phyloP scores from a whole-genome alignment of 2,113 vertebrate species.

The Siniperca chuatsi region DNA sequence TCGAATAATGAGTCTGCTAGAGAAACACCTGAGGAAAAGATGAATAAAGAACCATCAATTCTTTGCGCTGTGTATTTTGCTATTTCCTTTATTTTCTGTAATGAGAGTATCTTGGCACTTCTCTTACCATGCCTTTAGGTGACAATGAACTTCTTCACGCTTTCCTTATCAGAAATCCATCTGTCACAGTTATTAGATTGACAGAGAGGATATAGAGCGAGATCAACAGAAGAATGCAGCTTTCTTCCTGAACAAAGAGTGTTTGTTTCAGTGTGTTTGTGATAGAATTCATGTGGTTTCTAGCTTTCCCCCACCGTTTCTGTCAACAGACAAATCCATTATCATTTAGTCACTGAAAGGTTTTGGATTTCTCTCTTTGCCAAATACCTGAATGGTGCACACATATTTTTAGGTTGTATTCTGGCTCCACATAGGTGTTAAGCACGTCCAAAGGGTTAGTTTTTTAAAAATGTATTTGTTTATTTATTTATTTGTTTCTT shows the following conservation, averaged over 20 bases:
- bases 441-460: background rate
- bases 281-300: background rate
- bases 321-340: conserved; percentile 10
- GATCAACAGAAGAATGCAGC: conserved; percentile 6
- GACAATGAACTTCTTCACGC: conserved; percentile 12
- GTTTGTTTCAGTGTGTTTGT: conserved; percentile 4
- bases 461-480: too few relatives aligned
- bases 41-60: conserved; percentile 5
- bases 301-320: background rate
- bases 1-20: conserved; percentile 13
- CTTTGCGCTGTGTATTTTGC: conserved; percentile 8
- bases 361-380: conserved; percentile 17
- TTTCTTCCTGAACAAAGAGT: background rate
- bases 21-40: conserved; percentile 5
- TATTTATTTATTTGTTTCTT: too few relatives aligned
- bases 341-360: background rate
- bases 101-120: conserved; percentile 24
- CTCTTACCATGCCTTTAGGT: conserved; percentile 25
- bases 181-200: conserved; percentile 39
- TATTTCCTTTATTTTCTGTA: conserved; percentile 22
- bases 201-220: background rate
- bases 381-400: background rate
- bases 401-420: background rate
- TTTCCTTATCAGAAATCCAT: conserved; percentile 36
- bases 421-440: background rate